These are phyloP conservation scores for Tympanuchus pallidicinctus DNA, from an alignment of 2,113 vertebrate species.

Conservation along the genomic window DNA sequence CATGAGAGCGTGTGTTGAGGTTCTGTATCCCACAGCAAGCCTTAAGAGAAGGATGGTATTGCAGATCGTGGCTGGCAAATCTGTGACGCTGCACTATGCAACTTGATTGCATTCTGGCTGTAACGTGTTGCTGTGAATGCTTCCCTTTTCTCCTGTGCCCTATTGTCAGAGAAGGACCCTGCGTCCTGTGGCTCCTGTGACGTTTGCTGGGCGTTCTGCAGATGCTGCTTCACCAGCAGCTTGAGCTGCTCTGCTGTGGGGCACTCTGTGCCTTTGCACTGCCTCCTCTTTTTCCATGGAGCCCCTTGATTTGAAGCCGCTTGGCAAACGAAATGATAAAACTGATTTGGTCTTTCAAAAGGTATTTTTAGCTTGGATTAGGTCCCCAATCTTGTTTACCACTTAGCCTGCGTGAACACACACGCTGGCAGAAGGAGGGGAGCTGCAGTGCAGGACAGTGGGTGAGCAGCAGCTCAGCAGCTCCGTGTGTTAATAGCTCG, in stretches of 20 bases:
- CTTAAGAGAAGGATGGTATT: fast-evolving
- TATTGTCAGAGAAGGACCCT: not conserved
- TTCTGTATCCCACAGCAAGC: fast-evolving
- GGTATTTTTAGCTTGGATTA: not conserved
- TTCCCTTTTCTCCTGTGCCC: not conserved
- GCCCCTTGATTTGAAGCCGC: not conserved
- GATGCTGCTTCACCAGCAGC: not conserved
- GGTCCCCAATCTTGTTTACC: not conserved
- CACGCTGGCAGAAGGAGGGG: not conserved
- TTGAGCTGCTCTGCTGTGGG: not conserved
- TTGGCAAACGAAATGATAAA: fast-evolving
- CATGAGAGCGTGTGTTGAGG: fast-evolving
- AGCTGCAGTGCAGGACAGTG: not conserved
- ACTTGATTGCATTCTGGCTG: not conserved
- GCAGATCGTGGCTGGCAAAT: not conserved
- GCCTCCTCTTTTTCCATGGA: not conserved
- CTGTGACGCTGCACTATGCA: fast-evolving
- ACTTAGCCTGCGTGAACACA: not conserved
- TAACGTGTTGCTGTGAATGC: fast-evolving
- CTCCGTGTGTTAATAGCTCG: fast-evolving
- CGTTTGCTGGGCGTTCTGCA: not conserved
- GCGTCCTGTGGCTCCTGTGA: not conserved
- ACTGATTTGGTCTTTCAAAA: not conserved
- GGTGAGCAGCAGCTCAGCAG: fast-evolving
- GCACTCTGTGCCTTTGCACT: not conserved